Conservation (phyloP, 2,888 invertebrate species). For the Polydrusus tereticollis region DNA sequence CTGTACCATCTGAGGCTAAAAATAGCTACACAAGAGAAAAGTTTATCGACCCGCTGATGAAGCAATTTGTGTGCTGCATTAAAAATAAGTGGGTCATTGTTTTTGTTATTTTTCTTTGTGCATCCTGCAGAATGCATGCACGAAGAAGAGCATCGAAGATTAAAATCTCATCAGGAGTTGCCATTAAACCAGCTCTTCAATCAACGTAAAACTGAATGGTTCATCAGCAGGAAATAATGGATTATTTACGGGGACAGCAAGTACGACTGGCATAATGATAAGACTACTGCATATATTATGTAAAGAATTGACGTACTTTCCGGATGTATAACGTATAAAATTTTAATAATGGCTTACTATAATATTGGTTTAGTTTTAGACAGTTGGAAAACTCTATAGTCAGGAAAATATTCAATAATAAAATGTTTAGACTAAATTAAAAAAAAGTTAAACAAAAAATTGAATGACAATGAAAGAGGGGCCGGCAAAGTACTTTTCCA, state of each 20-base stretch:
- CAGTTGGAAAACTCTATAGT: no score
- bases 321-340: no score
- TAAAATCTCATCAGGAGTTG: slow-evolving; percentile 14
- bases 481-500: no score
- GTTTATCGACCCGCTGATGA: slow-evolving; percentile 38
- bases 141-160: background rate
- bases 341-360: no score
- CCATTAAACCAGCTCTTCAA: slow-evolving; percentile 1
- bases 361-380: no score
- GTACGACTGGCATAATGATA: no score
- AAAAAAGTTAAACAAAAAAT: no score
- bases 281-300: no score
- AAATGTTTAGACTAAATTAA: no score
- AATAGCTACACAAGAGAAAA: slow-evolving; percentile 32
- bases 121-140: background rate
- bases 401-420: no score
- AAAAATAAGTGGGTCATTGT: slow-evolving; percentile 36
- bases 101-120: slow-evolving; percentile 21
- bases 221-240: background rate
- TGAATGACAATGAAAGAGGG: no score
- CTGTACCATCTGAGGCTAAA: slow-evolving; percentile 33
- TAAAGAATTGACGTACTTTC: no score
- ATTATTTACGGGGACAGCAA: background rate
- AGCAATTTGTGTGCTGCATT: slow-evolving; percentile 39
- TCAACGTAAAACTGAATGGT: background rate